A percentile compares a stretch with the other conserved stretches of the same genome.
These are phyloP conservation scores for Xenopus petersii DNA, from an alignment of 2,797 vertebrate genomes.

Conservation along the genomic window DNA sequence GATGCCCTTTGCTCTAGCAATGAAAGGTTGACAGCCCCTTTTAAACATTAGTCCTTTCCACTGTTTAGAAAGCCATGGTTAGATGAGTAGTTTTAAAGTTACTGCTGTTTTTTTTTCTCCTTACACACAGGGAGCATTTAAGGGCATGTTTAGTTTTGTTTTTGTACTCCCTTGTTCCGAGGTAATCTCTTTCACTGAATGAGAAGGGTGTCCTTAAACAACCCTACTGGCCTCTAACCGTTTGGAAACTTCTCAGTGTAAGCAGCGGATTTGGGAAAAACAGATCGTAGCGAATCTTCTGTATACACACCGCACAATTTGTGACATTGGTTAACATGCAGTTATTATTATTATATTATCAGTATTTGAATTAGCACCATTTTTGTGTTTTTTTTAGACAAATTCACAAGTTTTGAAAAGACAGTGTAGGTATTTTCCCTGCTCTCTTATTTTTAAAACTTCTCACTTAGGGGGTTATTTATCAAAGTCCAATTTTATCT, in stretches of 20 bases:
- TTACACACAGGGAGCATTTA: constrained; percentile 41
- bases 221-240: constrained; percentile 30
- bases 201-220: constrained; percentile 39
- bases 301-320: no score
- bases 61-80: constrained; percentile 24
- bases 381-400: no score
- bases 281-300: no score
- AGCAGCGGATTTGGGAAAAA: constrained; percentile 24
- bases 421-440: no score
- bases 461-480: no score
- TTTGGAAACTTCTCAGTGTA: constrained; percentile 36
- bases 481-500: no score
- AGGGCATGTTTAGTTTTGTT: constrained; percentile 44
- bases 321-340: no score
- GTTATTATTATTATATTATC: no score
- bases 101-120: constrained; percentile 29
- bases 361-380: no score
- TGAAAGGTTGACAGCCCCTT: constrained; percentile 12
- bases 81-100: constrained; percentile 27
- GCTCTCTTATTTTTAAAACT: no score
- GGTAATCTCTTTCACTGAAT: constrained; percentile 43
- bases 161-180: constrained; percentile 48
- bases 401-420: no score
- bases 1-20: constrained; percentile 5
- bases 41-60: constrained; percentile 19